These are phyloP conservation scores for Cinara cedri DNA, from an alignment of 2,888 invertebrate genomes.

Conservation along the genomic window DNA sequence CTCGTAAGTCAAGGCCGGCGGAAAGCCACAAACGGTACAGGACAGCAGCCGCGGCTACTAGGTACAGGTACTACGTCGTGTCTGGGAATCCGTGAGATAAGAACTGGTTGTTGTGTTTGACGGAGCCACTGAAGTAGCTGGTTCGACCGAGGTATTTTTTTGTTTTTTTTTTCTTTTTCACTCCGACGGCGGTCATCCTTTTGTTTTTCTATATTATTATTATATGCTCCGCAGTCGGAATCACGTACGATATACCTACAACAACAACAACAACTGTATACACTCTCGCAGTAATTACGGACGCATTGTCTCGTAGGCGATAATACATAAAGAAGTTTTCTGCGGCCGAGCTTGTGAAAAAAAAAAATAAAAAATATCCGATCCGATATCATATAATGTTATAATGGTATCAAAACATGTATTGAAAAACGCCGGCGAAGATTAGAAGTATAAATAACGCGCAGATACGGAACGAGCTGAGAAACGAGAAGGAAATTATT, in stretches of 20 bases:
- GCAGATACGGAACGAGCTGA: not conserved
- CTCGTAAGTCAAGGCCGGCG: conserved; percentile 31
- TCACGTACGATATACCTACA: conserved; percentile 17
- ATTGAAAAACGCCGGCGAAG: conserved; percentile 25
- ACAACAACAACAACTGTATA: no score
- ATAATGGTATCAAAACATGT: conserved; percentile 42
- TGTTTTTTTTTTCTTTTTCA: conserved; percentile 22
- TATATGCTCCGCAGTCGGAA: conserved; percentile 17
- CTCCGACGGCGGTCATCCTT: conserved; percentile 37
- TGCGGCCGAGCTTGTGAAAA: conserved; percentile 30
- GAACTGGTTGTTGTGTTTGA: conserved; percentile 49
- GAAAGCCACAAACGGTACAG: not conserved
- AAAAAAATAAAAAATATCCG: not conserved
- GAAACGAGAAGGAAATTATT: not conserved
- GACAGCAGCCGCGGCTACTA: not conserved
- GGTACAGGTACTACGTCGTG: not conserved
- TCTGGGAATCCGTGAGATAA: conserved; percentile 51
- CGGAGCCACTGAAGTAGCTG: conserved; percentile 12
- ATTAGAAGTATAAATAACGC: conserved; percentile 8
- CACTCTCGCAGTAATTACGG: conserved; percentile 34
- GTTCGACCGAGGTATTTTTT: conserved; percentile 16
- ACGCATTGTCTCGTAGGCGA: conserved; percentile 37
- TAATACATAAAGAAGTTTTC: conserved; percentile 5
- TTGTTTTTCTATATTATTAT: conserved; percentile 38
- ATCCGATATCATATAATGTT: no score